These are phyloP conservation scores for Eudemis profundana DNA, from an alignment of 2,888 invertebrate genomes.

Conservation along the genomic window DNA sequence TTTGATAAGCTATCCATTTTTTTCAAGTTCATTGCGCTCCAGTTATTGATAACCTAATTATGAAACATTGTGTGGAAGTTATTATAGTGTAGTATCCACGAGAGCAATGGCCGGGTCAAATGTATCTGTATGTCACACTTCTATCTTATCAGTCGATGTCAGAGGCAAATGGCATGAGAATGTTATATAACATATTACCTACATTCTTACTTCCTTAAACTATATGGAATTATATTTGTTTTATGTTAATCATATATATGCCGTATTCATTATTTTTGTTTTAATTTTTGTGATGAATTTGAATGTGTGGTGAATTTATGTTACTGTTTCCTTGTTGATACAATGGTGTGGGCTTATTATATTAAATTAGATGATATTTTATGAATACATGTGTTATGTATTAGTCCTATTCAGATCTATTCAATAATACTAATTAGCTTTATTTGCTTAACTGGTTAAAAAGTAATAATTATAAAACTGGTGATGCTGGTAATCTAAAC, in stretches of 20 bases:
- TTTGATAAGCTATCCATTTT: not conserved
- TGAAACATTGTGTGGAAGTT: slow-evolving; percentile 24
- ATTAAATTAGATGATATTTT: not conserved
- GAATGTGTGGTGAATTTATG: not conserved
- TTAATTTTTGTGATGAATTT: not conserved
- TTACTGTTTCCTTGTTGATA: not conserved
- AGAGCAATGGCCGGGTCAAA: slow-evolving; percentile 67
- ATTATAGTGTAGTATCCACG: slow-evolving; percentile 49
- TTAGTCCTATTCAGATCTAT: not conserved
- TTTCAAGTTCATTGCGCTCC: slow-evolving; percentile 29
- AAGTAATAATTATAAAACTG: not conserved
- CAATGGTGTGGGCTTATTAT: not conserved
- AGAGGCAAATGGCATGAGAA: slow-evolving; percentile 57
- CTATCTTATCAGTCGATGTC: slow-evolving; percentile 63
- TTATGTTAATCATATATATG: not conserved
- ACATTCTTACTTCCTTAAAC: slow-evolving; percentile 18
- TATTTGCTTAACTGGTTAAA: not conserved
- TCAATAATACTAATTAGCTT: not conserved
- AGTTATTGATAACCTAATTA: slow-evolving; percentile 20
- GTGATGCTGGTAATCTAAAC: not conserved
- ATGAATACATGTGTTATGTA: too few relatives aligned
- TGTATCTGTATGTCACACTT: slow-evolving; percentile 55
- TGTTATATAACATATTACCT: slow-evolving; percentile 47
- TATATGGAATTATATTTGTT: not conserved
- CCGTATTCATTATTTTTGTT: not conserved